These are phyloP conservation scores for Papilio dardanus DNA, from an alignment of 1,140 invertebrate species.

Conservation along the genomic window DNA sequence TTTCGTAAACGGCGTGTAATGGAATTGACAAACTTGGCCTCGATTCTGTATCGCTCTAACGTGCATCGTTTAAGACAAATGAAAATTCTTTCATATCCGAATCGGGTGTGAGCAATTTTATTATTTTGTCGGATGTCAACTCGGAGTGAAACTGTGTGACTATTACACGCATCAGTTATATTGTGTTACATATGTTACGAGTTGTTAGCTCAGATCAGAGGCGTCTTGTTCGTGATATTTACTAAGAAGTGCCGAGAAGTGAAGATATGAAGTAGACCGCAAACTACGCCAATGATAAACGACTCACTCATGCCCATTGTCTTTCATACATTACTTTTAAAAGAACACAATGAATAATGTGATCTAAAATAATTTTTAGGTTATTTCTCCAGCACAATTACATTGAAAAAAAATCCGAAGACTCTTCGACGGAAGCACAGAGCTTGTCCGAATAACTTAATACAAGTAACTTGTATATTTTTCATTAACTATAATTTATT, in stretches of 20 bases:
- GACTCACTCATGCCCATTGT: constrained; percentile 16
- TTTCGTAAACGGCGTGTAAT: constrained; percentile 16
- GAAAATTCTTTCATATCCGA: constrained; percentile 16
- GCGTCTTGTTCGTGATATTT: constrained; percentile 39
- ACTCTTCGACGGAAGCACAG: too few species aligned
- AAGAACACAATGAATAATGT: background rate
- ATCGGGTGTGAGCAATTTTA: background rate
- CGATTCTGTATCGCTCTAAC: constrained; percentile 7
- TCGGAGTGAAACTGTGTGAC: constrained; percentile 4
- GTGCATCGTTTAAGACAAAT: constrained; percentile 1
- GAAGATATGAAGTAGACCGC: constrained; percentile 44
- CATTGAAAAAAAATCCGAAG: background rate
- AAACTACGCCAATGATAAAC: constrained; percentile 32
- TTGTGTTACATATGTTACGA: constrained; percentile 65
- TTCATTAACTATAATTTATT: too few species aligned
- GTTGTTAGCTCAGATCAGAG: constrained; percentile 56
- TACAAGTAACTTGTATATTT: too few species aligned
- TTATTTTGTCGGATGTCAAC: constrained; percentile 29
- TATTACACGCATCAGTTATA: constrained; percentile 38
- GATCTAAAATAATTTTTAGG: background rate
- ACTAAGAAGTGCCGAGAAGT: too few species aligned
- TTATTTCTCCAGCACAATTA: background rate
- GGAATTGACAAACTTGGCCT: constrained; percentile 30
- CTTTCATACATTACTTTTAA: background rate
- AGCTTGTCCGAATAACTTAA: too few species aligned